Evolutionary conservation across 2,888 invertebrate genomes (phyloP).

Genomic region (Atethmia centrago): DNA sequence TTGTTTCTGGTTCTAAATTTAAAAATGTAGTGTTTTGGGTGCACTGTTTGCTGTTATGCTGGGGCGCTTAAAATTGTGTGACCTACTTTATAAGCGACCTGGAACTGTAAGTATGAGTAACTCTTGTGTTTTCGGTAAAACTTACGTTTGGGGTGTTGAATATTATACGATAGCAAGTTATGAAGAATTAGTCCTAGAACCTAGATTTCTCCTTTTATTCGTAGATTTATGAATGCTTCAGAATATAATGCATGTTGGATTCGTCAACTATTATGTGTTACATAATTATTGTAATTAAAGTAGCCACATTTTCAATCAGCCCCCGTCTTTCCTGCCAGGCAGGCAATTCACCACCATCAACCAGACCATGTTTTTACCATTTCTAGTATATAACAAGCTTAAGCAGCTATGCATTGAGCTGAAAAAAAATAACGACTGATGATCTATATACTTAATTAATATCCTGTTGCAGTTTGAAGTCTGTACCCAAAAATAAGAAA

Average conservation of each 20-base stretch:
- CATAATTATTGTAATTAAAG: not conserved
- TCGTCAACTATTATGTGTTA: not conserved
- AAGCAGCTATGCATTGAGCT: no score
- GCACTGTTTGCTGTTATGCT: constrained; percentile 13
- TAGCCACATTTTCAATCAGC: not conserved
- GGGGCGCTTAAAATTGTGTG: constrained; percentile 16
- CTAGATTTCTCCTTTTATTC: constrained; percentile 10
- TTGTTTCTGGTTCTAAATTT: constrained; percentile 37
- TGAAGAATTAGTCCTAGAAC: not conserved
- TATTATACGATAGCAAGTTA: constrained; percentile 14
- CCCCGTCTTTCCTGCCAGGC: not conserved
- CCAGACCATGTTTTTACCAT: no score
- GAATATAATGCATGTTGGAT: not conserved
- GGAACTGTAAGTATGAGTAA: constrained; percentile 24
- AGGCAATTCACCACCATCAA: not conserved
- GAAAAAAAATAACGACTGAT: no score
- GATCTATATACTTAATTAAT: no score
- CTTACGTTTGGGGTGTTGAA: constrained; percentile 24
- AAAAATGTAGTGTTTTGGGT: constrained; percentile 23
- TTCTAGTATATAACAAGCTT: not conserved
- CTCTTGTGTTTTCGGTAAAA: constrained; percentile 19
- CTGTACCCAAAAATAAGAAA: no score
- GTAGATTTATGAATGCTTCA: not conserved
- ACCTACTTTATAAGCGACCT: constrained; percentile 36
- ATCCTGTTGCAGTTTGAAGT: no score